Evolutionary conservation across 2,888 invertebrate genomes (phyloP).

Genomic region (Drosophila helvetica): DNA sequence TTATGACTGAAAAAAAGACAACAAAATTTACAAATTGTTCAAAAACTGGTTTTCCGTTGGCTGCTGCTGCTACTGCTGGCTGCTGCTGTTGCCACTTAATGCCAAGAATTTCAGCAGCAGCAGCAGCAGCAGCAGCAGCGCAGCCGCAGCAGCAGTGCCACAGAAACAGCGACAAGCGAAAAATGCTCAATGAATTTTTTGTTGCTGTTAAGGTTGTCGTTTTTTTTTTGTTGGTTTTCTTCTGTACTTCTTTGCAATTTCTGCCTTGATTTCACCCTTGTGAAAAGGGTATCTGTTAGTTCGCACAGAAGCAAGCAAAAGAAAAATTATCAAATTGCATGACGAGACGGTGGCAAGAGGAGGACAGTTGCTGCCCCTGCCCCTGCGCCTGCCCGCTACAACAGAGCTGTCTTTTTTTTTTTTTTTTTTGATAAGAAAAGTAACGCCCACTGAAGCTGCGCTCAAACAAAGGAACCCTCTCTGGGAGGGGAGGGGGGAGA

Average conservation of each 20-base stretch:
- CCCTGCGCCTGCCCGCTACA: background rate
- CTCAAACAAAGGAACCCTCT: constrained; percentile 11
- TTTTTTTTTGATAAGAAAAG: constrained; percentile 14
- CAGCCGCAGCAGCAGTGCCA: background rate
- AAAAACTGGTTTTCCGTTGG: constrained; percentile 54
- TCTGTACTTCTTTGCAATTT: background rate
- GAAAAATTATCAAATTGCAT: background rate
- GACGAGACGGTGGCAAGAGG: background rate
- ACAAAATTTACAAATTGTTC: constrained; percentile 71
- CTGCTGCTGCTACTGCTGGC: background rate
- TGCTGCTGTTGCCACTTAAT: constrained; percentile 34
- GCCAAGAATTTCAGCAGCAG: constrained; percentile 36
- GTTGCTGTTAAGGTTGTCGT: constrained; percentile 6
- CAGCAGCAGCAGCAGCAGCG: no score
- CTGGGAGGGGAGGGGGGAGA: background rate
- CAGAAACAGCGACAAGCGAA: constrained; percentile 5
- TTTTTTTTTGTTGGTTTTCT: no score
- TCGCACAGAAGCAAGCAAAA: no score
- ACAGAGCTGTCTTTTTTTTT: background rate
- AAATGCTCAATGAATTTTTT: constrained; percentile 44
- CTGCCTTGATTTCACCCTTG: no score
- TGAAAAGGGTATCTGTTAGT: no score
- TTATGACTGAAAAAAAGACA: constrained; percentile 49
- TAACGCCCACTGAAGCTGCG: constrained; percentile 21
- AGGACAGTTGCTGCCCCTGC: constrained; percentile 1